Percentiles rank a stretch among this genome's conserved stretches.
Evolutionary conservation across 2,888 invertebrate genomes (phyloP).

Genomic region (Luperina nickerlii): DNA sequence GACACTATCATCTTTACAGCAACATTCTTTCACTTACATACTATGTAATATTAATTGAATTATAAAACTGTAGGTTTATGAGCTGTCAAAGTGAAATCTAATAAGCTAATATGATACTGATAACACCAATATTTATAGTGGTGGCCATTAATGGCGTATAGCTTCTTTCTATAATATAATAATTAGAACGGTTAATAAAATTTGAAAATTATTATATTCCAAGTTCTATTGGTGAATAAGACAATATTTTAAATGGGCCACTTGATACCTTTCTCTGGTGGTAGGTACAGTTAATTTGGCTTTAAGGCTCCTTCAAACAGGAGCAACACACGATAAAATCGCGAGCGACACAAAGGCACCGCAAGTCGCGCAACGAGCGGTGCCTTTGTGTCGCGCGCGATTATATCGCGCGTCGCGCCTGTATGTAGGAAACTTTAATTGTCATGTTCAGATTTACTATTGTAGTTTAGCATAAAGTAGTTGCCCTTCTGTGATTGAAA

Average conservation of each 20-base stretch:
- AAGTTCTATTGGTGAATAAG: slow-evolving; percentile 55
- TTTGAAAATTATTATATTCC: slow-evolving; percentile 59
- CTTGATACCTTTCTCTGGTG: slow-evolving; percentile 52
- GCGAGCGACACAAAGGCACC: too few species aligned
- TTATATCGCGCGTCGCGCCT: too few species aligned
- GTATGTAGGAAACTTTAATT: neutral
- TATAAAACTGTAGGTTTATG: slow-evolving; percentile 63
- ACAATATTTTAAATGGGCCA: slow-evolving; percentile 55
- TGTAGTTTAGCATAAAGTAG: slow-evolving; percentile 25
- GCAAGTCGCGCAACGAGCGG: too few species aligned
- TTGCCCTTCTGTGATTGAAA: slow-evolving; percentile 19
- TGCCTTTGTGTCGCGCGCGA: too few species aligned
- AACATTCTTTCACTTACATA: slow-evolving; percentile 48
- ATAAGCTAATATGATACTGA: slow-evolving; percentile 60
- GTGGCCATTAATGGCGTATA: slow-evolving; percentile 39
- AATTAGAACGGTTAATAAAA: slow-evolving; percentile 51
- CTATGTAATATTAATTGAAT: slow-evolving; percentile 66
- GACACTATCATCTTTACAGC: slow-evolving; percentile 47
- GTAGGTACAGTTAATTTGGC: slow-evolving; percentile 27
- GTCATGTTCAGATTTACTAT: slow-evolving; percentile 25
- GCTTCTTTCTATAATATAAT: slow-evolving; percentile 29
- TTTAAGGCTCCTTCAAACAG: slow-evolving; percentile 13
- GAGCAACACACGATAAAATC: too few species aligned
- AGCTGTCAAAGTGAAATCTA: slow-evolving; percentile 61
- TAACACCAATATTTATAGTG: slow-evolving; percentile 59